Evolutionary conservation across 2,113 vertebrate species (phyloP).

Genomic region (Amia ocellicauda): DNA sequence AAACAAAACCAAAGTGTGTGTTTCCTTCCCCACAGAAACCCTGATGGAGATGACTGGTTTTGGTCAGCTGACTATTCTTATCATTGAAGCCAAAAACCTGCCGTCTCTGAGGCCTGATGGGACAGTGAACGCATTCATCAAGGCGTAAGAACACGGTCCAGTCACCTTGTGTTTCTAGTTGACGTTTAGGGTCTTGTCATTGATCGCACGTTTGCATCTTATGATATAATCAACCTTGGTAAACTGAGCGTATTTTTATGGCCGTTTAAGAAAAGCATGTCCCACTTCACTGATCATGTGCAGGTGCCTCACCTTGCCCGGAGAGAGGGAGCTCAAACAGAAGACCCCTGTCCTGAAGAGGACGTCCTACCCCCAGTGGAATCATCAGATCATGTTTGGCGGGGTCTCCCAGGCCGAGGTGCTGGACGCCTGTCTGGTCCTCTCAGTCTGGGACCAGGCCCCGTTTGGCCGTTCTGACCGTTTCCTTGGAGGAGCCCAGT

Average conservation of each 20-base stretch:
- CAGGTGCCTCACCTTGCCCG: conserved; percentile 62
- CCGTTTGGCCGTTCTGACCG: conserved; percentile 43
- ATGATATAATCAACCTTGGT: neutral
- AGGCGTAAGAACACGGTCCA: conserved; percentile 65
- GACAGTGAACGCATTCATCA: conserved; percentile 59
- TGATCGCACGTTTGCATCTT: conserved; percentile 27
- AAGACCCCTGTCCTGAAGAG: conserved; percentile 57
- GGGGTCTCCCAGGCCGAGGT: conserved; percentile 51
- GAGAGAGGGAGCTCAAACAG: conserved; percentile 39
- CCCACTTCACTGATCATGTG: neutral
- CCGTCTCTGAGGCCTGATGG: conserved; percentile 52
- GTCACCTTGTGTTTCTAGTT: neutral
- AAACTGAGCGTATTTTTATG: neutral
- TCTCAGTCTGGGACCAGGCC: conserved; percentile 62
- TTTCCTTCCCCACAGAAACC: conserved; percentile 39
- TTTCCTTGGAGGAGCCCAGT: conserved; percentile 49
- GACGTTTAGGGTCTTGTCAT: conserved; percentile 14
- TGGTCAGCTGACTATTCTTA: conserved; percentile 63
- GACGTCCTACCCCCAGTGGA: conserved; percentile 57
- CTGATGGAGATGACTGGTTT: conserved; percentile 22
- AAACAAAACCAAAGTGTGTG: no score
- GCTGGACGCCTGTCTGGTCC: conserved; percentile 49
- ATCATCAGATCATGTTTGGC: conserved; percentile 62
- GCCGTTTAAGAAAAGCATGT: neutral
- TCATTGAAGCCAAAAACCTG: conserved; percentile 64